Percentiles rank a stretch among this genome's conserved stretches.
These are phyloP conservation scores for Polydrusus tereticollis DNA, from an alignment of 2,888 invertebrate species.

Conservation along the genomic window DNA sequence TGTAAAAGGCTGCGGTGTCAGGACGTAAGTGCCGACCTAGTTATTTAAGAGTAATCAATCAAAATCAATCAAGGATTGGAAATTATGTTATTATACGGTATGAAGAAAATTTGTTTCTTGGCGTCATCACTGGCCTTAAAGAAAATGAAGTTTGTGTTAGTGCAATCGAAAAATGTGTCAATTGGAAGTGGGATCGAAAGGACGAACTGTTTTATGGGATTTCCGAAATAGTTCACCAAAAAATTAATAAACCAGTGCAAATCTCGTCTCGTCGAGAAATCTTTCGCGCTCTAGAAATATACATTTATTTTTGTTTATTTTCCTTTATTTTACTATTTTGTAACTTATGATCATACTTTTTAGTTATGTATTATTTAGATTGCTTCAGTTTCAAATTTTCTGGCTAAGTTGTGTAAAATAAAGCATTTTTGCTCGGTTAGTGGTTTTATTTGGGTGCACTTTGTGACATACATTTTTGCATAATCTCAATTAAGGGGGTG, in stretches of 20 bases:
- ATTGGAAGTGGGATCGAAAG: slow-evolving; percentile 8
- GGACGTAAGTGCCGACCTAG: too few species aligned
- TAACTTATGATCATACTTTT: slow-evolving; percentile 1
- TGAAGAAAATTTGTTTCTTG: slow-evolving; percentile 24
- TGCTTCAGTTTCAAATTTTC: slow-evolving; percentile 6
- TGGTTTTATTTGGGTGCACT: slow-evolving; percentile 25
- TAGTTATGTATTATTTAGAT: slow-evolving; percentile 14
- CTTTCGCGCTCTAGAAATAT: background rate
- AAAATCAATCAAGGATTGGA: too few species aligned
- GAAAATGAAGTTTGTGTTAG: slow-evolving; percentile 3
- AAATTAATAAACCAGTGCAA: slow-evolving; percentile 25
- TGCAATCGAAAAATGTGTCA: slow-evolving; percentile 6
- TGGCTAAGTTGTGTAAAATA: background rate
- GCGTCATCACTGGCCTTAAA: slow-evolving; percentile 15
- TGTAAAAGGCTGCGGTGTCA: too few species aligned
- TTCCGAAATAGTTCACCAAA: slow-evolving; percentile 26
- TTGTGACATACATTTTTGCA: slow-evolving; percentile 31
- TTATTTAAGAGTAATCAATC: too few species aligned
- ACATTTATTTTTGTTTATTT: slow-evolving; percentile 19
- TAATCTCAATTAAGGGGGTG: slow-evolving; percentile 22
- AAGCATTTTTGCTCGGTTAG: slow-evolving; percentile 22
- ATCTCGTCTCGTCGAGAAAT: slow-evolving; percentile 30
- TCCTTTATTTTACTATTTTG: slow-evolving; percentile 4
- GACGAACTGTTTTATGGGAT: slow-evolving; percentile 11
- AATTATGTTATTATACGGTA: slow-evolving; percentile 20